phyloP scores from a whole-genome alignment of 2,113 vertebrate genomes.

The Hydropotes inermis region DNA sequence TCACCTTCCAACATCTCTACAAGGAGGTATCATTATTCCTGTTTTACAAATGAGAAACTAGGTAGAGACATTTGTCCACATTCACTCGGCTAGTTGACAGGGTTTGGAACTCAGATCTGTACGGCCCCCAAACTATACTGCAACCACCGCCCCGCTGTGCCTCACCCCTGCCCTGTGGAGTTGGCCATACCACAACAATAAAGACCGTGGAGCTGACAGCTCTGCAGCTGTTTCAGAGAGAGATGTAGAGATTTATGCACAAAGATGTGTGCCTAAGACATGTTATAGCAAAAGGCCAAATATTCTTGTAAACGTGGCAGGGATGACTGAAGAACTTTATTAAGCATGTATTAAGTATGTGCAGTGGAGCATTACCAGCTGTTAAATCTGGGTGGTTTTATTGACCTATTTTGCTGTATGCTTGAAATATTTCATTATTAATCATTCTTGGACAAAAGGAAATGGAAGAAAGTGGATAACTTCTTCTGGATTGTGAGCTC shows the following conservation, averaged over 20 bases:
- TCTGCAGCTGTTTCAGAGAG: not conserved
- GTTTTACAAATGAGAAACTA: not conserved
- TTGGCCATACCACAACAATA: not conserved
- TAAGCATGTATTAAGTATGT: not conserved
- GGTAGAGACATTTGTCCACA: not conserved
- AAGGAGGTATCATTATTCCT: not conserved
- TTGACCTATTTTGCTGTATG: not conserved
- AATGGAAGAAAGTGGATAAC: conserved; percentile 16
- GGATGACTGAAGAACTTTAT: not conserved
- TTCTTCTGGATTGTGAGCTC: conserved; percentile 2
- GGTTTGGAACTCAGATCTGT: not conserved
- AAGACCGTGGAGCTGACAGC: not conserved
- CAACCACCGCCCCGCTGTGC: rapidly evolving
- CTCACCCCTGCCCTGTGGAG: not conserved
- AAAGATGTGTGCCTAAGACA: not conserved
- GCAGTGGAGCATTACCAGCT: not conserved
- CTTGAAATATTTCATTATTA: conserved; percentile 22
- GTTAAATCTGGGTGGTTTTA: conserved; percentile 19
- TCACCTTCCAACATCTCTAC: not conserved
- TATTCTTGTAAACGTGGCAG: not conserved
- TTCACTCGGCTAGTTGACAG: not conserved
- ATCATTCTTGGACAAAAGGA: conserved; percentile 21
- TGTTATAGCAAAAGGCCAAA: not conserved
- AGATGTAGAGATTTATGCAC: not conserved
- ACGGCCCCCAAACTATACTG: not conserved